A percentile compares a stretch with the other conserved stretches of the same genome.
Conservation (phyloP, 2,888 invertebrate genomes). For the Oligia strigilis region DNA sequence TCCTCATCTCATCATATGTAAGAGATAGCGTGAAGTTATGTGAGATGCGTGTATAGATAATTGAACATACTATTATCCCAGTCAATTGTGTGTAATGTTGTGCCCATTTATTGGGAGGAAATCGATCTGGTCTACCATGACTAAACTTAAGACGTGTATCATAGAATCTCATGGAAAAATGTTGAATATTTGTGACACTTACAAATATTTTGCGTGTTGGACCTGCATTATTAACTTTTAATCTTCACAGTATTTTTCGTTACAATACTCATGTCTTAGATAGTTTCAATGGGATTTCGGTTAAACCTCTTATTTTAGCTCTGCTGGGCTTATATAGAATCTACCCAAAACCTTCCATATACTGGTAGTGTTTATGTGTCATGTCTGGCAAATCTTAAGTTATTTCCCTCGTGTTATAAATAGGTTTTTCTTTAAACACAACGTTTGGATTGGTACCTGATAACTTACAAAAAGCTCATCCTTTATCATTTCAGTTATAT, state of each 20-base stretch:
- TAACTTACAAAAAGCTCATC: too few relatives aligned
- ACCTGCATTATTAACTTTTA: neutral
- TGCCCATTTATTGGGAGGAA: constrained; percentile 7
- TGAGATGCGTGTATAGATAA: constrained; percentile 58
- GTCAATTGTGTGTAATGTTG: constrained; percentile 15
- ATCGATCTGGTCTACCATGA: constrained; percentile 18
- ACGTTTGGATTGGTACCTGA: too few relatives aligned
- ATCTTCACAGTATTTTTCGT: neutral
- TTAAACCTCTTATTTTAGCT: too few relatives aligned
- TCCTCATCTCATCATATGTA: constrained; percentile 64
- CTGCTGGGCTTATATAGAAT: too few relatives aligned
- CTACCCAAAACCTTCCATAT: too few relatives aligned
- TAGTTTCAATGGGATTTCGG: too few relatives aligned
- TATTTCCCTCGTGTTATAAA: too few relatives aligned
- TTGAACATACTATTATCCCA: constrained; percentile 43
- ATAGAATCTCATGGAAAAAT: neutral
- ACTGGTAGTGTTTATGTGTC: too few relatives aligned
- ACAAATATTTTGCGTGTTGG: neutral
- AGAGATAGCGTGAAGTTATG: constrained; percentile 57
- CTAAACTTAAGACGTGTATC: neutral
- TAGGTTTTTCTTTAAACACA: too few relatives aligned
- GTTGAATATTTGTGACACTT: neutral
- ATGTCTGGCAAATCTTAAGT: too few relatives aligned
- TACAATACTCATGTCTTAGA: neutral
- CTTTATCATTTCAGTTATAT: too few relatives aligned